Evolutionary conservation across 2,888 invertebrate genomes (phyloP).

Genomic region (Lysandra bellargus): DNA sequence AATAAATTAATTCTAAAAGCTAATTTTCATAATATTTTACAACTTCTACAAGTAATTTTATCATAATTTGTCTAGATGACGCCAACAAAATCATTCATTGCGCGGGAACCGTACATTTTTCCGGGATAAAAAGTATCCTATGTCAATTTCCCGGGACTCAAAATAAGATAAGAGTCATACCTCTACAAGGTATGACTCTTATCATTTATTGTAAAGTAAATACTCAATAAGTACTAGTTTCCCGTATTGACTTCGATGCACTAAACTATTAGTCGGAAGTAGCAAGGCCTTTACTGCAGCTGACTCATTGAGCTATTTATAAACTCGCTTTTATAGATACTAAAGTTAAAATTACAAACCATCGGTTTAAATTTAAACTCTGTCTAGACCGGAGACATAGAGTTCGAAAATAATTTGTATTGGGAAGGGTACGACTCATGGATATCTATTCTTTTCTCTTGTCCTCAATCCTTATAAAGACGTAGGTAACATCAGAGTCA

Average conservation of each 20-base stretch:
- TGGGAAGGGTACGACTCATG: background rate
- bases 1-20: no score
- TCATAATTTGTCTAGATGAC: no score
- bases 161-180: no score
- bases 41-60: no score
- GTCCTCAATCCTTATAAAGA: background rate
- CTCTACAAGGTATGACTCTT: no score
- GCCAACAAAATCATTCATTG: no score
- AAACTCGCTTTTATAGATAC: conserved; percentile 32
- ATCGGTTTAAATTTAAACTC: conserved; percentile 8
- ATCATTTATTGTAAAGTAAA: background rate
- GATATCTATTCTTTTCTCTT: background rate
- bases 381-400: background rate
- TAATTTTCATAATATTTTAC: no score
- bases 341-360: conserved; percentile 4
- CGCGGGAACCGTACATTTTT: no score
- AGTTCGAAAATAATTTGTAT: background rate
- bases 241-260: background rate
- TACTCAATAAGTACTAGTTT: background rate
- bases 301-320: conserved; percentile 40
- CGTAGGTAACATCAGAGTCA: background rate
- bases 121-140: no score
- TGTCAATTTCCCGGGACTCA: no score
- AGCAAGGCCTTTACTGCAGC: conserved; percentile 25
- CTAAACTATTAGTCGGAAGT: conserved; percentile 21